phyloP scores from a whole-genome alignment of 2,113 vertebrate genomes.

The Bubalus kerabau region DNA sequence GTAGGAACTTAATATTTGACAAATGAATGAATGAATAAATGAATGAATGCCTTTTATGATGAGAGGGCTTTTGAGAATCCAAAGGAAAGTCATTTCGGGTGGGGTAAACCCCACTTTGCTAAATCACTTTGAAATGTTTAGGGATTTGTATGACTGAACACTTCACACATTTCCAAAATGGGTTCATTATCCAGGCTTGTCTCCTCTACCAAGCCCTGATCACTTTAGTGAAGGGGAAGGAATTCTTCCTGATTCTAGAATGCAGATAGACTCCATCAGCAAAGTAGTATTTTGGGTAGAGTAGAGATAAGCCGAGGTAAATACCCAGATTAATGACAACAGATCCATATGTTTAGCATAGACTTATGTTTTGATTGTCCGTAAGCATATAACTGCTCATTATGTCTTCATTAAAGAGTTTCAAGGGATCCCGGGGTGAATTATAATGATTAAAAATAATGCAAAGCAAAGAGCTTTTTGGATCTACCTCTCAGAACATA shows the following conservation, averaged over 20 bases:
- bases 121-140: neutral
- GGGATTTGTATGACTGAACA: neutral
- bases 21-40: neutral
- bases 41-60: neutral
- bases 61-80: neutral
- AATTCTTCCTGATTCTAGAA: slow-evolving; percentile 19
- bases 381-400: neutral
- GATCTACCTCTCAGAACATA: neutral
- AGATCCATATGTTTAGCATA: neutral
- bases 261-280: neutral
- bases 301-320: slow-evolving; percentile 33
- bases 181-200: neutral
- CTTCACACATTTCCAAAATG: neutral
- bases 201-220: neutral
- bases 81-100: neutral
- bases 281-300: slow-evolving; percentile 46
- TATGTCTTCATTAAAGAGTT: slow-evolving; percentile 36
- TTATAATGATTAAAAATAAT: slow-evolving; percentile 47
- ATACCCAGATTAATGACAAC: neutral
- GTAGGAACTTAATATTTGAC: neutral
- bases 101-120: neutral
- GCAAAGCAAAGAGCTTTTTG: slow-evolving; percentile 33
- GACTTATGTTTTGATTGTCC: neutral
- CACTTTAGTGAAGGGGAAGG: neutral
- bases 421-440: neutral